Evolutionary conservation across 2,888 invertebrate genomes (phyloP), one percentile per base, ranked within the genome.

Genomic region (Dexiosoma caninum): DNA sequence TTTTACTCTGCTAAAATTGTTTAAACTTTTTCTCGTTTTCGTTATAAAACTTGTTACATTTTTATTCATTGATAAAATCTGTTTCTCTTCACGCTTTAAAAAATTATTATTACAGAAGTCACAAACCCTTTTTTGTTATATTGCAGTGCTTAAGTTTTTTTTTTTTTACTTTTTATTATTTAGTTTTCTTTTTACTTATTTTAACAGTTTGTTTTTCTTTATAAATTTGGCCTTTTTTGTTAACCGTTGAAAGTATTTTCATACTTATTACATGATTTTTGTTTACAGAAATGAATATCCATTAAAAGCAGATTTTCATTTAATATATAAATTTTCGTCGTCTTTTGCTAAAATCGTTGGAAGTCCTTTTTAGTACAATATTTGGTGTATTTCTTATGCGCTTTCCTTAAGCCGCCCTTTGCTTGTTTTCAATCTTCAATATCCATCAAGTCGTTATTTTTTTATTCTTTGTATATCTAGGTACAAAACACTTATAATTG

Each of bases 341-440:
- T 87, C 85, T 84, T 85, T 85, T 66, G 70, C 81, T 81, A 87
- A 88, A 88, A 85, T 89, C 88, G 89, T 88, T 88, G 89, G 89
- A 88, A 88, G 89, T 88, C 86, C 86, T 83, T 77, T 83, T 71
- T 85, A 69, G 57, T 66, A 37, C 23, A 60, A 46, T 60, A 37
- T 44, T 81, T 75, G 64, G 46, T 77, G 53, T 76, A 32, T 64
- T 37, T 21, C 16, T 51, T 27, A 0, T 35, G 53, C 7, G 6
- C 2, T 23, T 66, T 57, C 23, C 2, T 37, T 27, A 10, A 49
- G 21, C 44, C 30, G 27, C 12, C 14, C n/a, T 2, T 5, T 23
- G 30, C 37, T 42, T 49, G 57, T 21, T 57, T 51, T 35, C 59
- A 49, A 67, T 51, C 23, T 53, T 72, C 57, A 69, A 57, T 77